These are phyloP conservation scores for Timandra comae DNA, from an alignment of 2,888 invertebrate genomes.

Conservation along the genomic window DNA sequence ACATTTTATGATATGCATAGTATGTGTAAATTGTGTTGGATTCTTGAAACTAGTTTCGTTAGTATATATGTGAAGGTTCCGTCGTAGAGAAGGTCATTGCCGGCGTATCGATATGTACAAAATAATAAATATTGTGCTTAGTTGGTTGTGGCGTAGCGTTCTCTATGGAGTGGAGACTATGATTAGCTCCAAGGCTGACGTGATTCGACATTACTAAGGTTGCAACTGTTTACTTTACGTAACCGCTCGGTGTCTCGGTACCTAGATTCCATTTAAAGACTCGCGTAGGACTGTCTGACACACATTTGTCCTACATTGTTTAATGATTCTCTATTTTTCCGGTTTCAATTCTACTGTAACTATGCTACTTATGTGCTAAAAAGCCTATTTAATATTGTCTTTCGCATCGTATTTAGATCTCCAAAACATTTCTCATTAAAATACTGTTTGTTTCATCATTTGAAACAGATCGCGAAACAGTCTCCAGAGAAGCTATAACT, in stretches of 20 bases:
- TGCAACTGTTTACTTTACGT: constrained; percentile 35
- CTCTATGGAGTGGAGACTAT: constrained; percentile 27
- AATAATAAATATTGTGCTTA: constrained; percentile 24
- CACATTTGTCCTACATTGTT: constrained; percentile 1
- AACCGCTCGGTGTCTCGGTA: constrained; percentile 21
- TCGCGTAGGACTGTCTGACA: constrained; percentile 10
- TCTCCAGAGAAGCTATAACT: background rate
- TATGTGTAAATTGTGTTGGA: constrained; percentile 11
- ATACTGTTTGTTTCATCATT: no score
- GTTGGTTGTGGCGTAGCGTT: constrained; percentile 37
- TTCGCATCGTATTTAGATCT: no score
- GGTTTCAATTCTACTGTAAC: no score
- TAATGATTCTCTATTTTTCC: background rate
- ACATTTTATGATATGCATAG: constrained; percentile 5
- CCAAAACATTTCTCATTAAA: no score
- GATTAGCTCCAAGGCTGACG: constrained; percentile 41
- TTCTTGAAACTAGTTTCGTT: constrained; percentile 24
- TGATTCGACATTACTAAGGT: constrained; percentile 37
- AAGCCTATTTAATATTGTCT: no score
- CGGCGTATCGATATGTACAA: constrained; percentile 20
- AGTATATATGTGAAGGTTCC: constrained; percentile 48
- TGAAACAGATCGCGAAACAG: background rate
- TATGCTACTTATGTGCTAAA: no score
- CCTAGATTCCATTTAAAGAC: no score
- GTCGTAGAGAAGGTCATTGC: constrained; percentile 57